Base-by-base conservation (phyloP, 2,797 vertebrate species). In the Yasuhikotakia modesta region DNA sequence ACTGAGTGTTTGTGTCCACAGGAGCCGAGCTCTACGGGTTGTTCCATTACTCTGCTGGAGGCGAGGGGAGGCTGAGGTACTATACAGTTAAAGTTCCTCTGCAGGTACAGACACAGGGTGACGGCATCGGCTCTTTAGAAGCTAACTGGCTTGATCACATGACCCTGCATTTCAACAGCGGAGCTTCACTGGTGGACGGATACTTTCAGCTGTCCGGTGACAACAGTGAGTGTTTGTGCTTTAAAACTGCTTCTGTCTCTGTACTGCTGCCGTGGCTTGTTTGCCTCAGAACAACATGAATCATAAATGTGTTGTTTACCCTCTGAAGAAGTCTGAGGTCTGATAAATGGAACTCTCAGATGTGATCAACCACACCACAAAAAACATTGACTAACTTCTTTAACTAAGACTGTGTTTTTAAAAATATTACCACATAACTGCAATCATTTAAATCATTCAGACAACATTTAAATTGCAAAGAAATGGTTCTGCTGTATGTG, bases 121-220 rank as follows among this genome's bases (percentile, higher is more conserved):
- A 94, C 81, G 92, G 93, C 1, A 90, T 96, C 80, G 94, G 89
- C 84, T 86, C 93, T 1, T 86, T 99, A 80, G 96, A 99, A 79
- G 96, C 96, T 77, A 96, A 96, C 89, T 99, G 97, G 97, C 89
- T 99, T 87, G 97, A 99, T 84, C 95, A 99, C 91, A 98, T 98
- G 97, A 98, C 96, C 0, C 96, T 97, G 84, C 97, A 99, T 87
- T 99, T 99, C 92, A 96, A 96, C 90, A 97, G 94, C 45, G 97
- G 97, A 66, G 95, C 96, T 82, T 93, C 94, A 0, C 88, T 99
- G 86, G 95, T 98, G 39, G 96, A 98, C 0, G 96, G 95, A 0
- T 92, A 97, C 92, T 97, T 97, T 92, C 92, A 94, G 90, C 95
- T 97, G 79, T 93, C 94, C 83, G 89, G 90, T 70, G 87, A 91